Base-by-base conservation (phyloP, 2,888 invertebrate species). In the Noctua fimbriata region DNA sequence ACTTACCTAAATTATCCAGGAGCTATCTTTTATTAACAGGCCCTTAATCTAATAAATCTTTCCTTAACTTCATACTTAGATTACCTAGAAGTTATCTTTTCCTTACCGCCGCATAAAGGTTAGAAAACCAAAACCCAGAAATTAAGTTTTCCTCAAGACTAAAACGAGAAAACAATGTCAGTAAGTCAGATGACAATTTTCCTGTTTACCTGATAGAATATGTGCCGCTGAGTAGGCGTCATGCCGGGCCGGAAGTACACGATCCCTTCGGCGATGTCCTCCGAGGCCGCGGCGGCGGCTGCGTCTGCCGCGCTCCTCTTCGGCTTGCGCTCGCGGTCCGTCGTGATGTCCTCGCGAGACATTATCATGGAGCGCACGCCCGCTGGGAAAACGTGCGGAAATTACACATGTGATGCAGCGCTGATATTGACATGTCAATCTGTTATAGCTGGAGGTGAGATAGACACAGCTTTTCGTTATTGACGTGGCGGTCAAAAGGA, bases 161-260 rank as follows among this genome's bases (percentile, higher is more conserved):
- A 41, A n/a, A 67, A n/a, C n/a, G 44, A 84, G 72, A 73, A 73
- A 73, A 73, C 44, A 21, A 73, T 36, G 32, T 66, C 69, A 47
- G 32, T 32, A 9, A 47, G 12, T 66, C 0, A 21, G 36, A 21
- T n/a, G 44, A 4, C 16, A 49, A 65, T 77, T 84, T 85, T 72
- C 70, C 85, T 85, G 75, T 67, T 85, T 94, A 98, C 98, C 97
- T 99, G 99, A 94, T 99, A 98, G 94, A 98, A 98, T 97, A 99
- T 98, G 95, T 99, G 99, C 63, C 98, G 95, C 72, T 98, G 98
- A 10, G 98, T 97, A 0, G 99, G 99, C 73, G 98, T 95, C 86
- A 97, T 96, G 21, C 98, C 98, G 2, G 98, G 98, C 14, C 97
- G 87, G 94, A 95, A 94, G 93, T 95, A 87, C 81, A 96, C 92